Percentiles rank a stretch among this genome's conserved stretches.
These are phyloP conservation scores for Dipodomys stephensi DNA, from an alignment of 2,113 vertebrate genomes.

Conservation along the genomic window DNA sequence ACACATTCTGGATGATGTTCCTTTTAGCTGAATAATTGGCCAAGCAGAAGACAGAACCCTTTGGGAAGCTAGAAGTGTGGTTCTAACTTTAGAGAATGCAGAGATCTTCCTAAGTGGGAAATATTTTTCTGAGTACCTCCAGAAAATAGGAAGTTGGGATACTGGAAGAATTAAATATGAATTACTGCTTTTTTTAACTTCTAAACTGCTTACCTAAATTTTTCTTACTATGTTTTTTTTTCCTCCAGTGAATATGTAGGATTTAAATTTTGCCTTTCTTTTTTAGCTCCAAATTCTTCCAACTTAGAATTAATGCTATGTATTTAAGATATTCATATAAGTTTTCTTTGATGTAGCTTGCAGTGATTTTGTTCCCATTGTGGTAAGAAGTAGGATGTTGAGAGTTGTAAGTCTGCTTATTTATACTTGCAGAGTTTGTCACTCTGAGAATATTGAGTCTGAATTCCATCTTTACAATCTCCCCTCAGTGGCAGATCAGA, in stretches of 20 bases:
- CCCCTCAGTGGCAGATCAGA: neutral
- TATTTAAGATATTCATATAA: neutral
- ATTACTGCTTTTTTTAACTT: neutral
- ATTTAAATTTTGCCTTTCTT: neutral
- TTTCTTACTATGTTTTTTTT: neutral
- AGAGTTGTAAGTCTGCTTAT: no score
- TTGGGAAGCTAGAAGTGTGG: neutral
- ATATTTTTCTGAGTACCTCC: neutral
- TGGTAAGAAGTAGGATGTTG: neutral
- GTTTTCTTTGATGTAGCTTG: neutral
- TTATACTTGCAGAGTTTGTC: neutral
- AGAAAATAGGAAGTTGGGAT: neutral
- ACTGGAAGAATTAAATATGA: neutral
- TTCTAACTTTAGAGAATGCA: neutral
- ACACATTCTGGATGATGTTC: no score
- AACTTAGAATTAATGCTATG: neutral
- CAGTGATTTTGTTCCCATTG: neutral
- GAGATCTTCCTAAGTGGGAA: neutral
- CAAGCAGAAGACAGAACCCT: neutral
- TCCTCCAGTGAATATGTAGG: neutral
- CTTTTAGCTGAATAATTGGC: neutral
- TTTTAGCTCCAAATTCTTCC: neutral
- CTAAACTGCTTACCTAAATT: neutral
- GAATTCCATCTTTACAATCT: neutral
- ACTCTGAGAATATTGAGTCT: neutral